Percentiles rank a stretch among this genome's conserved stretches.
Conservation (phyloP, 2,113 vertebrate species). For the Scomber japonicus region DNA sequence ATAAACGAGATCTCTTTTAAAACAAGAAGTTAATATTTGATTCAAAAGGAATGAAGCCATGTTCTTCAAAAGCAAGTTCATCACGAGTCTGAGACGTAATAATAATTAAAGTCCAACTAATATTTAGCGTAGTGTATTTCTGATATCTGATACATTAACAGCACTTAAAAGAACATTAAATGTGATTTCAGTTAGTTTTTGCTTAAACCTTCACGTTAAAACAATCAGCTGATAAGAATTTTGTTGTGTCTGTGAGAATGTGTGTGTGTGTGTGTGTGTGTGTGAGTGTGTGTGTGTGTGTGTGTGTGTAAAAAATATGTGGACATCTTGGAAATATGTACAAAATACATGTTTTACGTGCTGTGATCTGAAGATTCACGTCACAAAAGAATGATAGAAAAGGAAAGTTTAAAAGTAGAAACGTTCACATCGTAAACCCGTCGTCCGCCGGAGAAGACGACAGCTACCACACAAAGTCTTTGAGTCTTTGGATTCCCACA, state of each 20-base stretch:
- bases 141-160: no score
- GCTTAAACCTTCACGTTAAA: not conserved
- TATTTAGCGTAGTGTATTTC: no score
- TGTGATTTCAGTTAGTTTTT: no score
- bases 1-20: no score
- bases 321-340: constrained; percentile 45
- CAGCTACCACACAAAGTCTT: constrained; percentile 10
- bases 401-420: constrained; percentile 34
- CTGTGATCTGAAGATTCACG: constrained; percentile 14
- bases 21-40: no score
- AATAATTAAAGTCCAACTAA: not conserved
- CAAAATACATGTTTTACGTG: constrained; percentile 21
- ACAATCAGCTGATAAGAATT: constrained; percentile 19
- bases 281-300: not conserved
- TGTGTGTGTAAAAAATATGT: constrained; percentile 22
- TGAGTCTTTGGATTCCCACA: constrained; percentile 38
- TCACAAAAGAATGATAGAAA: constrained; percentile 14
- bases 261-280: no score
- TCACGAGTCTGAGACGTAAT: not conserved
- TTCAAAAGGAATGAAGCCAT: not conserved
- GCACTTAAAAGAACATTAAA: no score
- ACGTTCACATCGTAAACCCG: not conserved
- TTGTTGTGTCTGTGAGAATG: constrained; percentile 1
- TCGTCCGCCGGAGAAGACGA: not conserved
- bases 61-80: not conserved